Base-by-base conservation (phyloP, 2,113 vertebrate genomes). In the Nannobrachium achirus region DNA sequence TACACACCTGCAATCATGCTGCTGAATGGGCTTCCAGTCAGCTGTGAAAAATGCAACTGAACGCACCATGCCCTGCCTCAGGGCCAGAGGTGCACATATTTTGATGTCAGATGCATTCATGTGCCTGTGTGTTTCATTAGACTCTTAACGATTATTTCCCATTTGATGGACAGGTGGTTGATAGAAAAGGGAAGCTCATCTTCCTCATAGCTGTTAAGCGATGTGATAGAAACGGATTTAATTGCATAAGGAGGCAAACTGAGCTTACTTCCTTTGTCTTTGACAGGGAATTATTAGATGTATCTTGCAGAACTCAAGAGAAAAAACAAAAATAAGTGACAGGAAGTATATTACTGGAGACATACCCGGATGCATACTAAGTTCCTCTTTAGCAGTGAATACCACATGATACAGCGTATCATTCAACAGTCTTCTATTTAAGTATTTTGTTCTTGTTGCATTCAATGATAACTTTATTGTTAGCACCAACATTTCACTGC, bases 111-210 rank as follows among this genome's bases (percentile, higher is more conserved):
- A 60, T 69, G 73, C 73, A 65, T 77, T 87, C 75, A 79, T 60
- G 79, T 76, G 76, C 59, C 66, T 59, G 84, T 80, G 82, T 73
- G 78, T 87, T 89, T 87, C 69, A 86, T 91, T 86, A 80, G 80
- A 85, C 85, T 89, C 66, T 33, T 91, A 92, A 92, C 84, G 88
- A 91, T 92, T 92, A 91, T 92, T 91, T 78, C 56, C 52, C 65
- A 79, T 80, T 81, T 80, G 73, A 80, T 44, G 81, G 91, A 88
- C 86, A 83, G 70, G 85, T 56, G 20, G 75, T 49, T 84, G 85
- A 89, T 78, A 59, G 83, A 85, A 76, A 55, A 50, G 71, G 82
- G 87, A 88, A 85, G 82, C 64, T 60, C 46, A 73, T 81, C 82
- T 70, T 71, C 63, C 80, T 83, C 83, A 73, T 87, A 78, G 86